Conservation (phyloP, 2,888 invertebrate species). For the Macropis europaea region DNA sequence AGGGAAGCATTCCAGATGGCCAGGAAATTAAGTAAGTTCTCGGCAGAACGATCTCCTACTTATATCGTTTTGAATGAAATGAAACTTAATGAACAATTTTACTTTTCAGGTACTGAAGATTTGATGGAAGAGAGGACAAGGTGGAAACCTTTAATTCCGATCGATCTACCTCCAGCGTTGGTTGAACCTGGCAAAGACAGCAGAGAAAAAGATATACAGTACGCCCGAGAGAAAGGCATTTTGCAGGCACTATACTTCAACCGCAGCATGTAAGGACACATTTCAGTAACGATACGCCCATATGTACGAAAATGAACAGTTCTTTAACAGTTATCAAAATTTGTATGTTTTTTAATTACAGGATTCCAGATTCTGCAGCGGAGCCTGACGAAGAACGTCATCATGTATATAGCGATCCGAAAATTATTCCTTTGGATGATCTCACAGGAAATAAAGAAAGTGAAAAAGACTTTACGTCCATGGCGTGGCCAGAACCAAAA, state of each 20-base stretch:
- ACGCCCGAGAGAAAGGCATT: constrained; percentile 91
- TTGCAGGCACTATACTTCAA: constrained; percentile 91
- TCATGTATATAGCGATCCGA: constrained; percentile 87
- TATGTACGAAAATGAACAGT: no score
- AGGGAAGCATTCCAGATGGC: constrained; percentile 90
- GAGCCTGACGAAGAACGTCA: constrained; percentile 94
- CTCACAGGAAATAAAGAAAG: constrained; percentile 91
- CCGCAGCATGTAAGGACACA: constrained; percentile 83
- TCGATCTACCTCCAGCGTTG: constrained; percentile 86
- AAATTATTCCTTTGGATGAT: constrained; percentile 93
- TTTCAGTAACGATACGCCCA: constrained; percentile 36
- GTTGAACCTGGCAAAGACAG: constrained; percentile 89
- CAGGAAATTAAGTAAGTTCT: constrained; percentile 85
- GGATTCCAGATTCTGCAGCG: constrained; percentile 91
- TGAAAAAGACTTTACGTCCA: constrained; percentile 87
- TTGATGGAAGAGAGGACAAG: constrained; percentile 90
- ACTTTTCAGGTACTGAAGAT: constrained; percentile 82
- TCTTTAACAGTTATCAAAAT: background rate
- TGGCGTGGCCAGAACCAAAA: constrained; percentile 93
- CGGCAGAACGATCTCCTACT: background rate
- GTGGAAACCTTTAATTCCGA: constrained; percentile 87
- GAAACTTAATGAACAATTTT: background rate
- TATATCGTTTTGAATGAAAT: background rate
- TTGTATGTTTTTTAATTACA: constrained; percentile 58
- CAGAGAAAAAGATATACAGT: constrained; percentile 92